Evolutionary conservation across 2,113 vertebrate species (phyloP).

Genomic region (Anolis carolinensis): DNA sequence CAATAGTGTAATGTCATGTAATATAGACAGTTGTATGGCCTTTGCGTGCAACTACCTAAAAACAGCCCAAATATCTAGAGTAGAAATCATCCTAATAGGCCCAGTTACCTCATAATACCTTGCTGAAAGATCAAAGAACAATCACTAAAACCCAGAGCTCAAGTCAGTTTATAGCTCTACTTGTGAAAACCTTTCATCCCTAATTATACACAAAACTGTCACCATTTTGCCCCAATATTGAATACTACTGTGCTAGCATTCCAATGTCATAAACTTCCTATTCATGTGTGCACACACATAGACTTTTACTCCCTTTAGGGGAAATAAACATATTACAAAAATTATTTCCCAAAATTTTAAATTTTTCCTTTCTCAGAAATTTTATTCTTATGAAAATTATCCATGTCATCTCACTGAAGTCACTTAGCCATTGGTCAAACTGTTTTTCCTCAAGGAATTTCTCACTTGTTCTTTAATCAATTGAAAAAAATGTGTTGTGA

Average conservation of each 20-base stretch:
- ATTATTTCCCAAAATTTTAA: neutral
- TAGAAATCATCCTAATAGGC: neutral
- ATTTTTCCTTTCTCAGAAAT: neutral
- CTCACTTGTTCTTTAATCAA: neutral
- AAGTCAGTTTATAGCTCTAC: neutral
- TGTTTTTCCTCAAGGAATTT: neutral
- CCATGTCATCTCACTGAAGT: neutral
- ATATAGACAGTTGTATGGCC: no score
- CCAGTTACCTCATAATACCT: neutral
- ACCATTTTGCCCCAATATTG: neutral
- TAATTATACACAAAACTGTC: neutral
- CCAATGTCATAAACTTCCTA: neutral
- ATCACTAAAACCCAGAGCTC: neutral
- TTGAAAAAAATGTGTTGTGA: slow-evolving; percentile 2
- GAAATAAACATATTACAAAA: neutral
- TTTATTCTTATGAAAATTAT: neutral
- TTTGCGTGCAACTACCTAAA: no score
- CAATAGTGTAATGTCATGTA: no score
- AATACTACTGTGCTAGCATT: neutral
- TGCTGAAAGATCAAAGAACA: neutral
- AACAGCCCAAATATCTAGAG: neutral
- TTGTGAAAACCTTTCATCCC: neutral
- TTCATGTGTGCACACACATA: neutral
- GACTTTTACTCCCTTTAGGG: neutral
- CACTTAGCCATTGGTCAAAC: neutral